A percentile compares a stretch with the other conserved stretches of the same genome.
phyloP scores from a whole-genome alignment of 2,797 vertebrate genomes.

The Myotis planiceps region DNA sequence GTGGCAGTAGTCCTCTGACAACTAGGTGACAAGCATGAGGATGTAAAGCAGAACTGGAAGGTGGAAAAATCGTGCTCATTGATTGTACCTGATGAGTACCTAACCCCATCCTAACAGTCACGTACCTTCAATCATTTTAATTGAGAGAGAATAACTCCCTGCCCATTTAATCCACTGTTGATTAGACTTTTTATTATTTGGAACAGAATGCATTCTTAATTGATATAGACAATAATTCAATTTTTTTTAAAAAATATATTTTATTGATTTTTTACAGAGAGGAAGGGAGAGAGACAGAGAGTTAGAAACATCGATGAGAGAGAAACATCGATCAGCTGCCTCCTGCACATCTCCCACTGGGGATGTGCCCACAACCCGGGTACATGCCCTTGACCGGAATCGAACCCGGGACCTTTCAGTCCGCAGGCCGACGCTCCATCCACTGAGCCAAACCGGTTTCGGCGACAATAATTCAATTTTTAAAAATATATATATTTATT shows the following conservation, averaged over 20 bases:
- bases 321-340: no score
- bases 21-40: background rate
- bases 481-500: background rate
- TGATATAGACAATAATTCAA: background rate
- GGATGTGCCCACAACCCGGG: no score
- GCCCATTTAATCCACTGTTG: background rate
- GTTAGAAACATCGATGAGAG: no score
- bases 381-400: no score
- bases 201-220: background rate
- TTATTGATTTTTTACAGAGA: no score
- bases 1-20: background rate
- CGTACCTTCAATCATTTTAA: background rate
- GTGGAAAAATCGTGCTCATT: background rate
- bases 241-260: background rate
- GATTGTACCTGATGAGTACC: background rate
- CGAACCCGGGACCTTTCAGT: no score
- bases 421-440: no score
- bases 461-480: background rate
- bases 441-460: no score
- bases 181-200: background rate
- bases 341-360: no score
- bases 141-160: background rate
- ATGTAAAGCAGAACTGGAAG: background rate
- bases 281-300: no score
- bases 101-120: background rate